These are phyloP conservation scores for Apamea monoglypha DNA, from an alignment of 2,888 invertebrate species.

Conservation along the genomic window DNA sequence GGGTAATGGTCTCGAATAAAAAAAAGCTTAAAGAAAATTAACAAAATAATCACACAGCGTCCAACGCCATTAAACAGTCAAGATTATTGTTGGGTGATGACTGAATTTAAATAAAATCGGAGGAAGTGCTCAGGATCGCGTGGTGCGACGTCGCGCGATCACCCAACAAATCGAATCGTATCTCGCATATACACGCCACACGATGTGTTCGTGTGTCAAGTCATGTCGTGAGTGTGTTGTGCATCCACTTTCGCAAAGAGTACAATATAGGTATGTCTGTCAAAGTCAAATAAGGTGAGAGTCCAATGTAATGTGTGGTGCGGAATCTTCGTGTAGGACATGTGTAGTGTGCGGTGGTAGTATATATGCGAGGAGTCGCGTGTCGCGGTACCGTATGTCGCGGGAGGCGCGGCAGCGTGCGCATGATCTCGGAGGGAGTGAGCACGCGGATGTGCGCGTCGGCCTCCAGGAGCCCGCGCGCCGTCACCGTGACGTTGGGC, in stretches of 20 bases:
- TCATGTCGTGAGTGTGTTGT: constrained; percentile 3
- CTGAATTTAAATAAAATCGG: constrained; percentile 71
- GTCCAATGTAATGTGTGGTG: not conserved
- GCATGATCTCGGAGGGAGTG: constrained; percentile 97
- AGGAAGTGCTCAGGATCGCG: constrained; percentile 80
- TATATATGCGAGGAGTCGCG: constrained; percentile 67
- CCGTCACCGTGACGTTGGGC: constrained; percentile 93
- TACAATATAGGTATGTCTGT: not conserved
- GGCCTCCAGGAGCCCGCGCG: constrained; percentile 90
- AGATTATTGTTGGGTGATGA: constrained; percentile 87
- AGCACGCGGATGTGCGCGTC: constrained; percentile 97
- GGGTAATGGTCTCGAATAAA: constrained; percentile 76
- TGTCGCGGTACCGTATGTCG: constrained; percentile 70
- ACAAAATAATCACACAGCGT: constrained; percentile 87
- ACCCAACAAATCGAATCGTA: constrained; percentile 85
- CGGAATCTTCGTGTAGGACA: constrained; percentile 38
- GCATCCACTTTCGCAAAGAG: not conserved
- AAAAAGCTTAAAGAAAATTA: constrained; percentile 85
- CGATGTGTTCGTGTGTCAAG: constrained; percentile 18
- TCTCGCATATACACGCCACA: constrained; percentile 84
- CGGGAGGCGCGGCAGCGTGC: constrained; percentile 95
- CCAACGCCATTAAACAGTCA: constrained; percentile 88
- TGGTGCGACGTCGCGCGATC: constrained; percentile 82
- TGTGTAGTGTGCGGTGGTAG: constrained; percentile 60
- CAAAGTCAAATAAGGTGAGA: not conserved